These are phyloP conservation scores for Tragopan temminckii DNA, from an alignment of 2,797 vertebrate species.

Conservation along the genomic window DNA sequence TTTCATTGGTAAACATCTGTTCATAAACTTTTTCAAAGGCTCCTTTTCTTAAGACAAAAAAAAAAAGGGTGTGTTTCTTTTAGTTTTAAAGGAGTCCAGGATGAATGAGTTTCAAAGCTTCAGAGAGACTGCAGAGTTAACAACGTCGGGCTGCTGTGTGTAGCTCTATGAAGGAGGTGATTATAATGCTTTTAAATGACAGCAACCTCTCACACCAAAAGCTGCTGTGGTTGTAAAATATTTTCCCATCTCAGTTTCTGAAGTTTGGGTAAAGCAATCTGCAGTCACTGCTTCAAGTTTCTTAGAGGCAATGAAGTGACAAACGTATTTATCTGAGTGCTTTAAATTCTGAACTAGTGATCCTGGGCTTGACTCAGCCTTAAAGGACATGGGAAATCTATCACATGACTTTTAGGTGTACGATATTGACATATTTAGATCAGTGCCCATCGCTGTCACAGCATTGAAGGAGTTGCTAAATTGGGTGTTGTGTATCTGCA, in stretches of 20 bases:
- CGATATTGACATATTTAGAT: not conserved
- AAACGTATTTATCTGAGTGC: not conserved
- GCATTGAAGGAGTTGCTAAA: not conserved
- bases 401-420: not conserved
- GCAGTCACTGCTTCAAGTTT: not conserved
- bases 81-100: not conserved
- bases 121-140: conserved; percentile 2
- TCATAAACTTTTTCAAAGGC: conserved; percentile 38
- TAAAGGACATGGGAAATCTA: not conserved
- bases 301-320: not conserved
- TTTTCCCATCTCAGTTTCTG: not conserved
- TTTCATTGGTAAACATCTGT: not conserved
- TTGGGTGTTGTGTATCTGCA: rapidly evolving
- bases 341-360: not conserved
- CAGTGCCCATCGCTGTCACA: not conserved
- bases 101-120: conserved; percentile 11
- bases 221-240: not conserved
- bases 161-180: not conserved
- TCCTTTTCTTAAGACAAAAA: not conserved
- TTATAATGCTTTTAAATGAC: not conserved
- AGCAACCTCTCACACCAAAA: not conserved
- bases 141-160: not conserved
- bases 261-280: not conserved
- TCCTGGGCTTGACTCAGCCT: not conserved
- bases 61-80: not conserved